phyloP scores from a whole-genome alignment of 2,888 invertebrate genomes.

The Pecten maximus region DNA sequence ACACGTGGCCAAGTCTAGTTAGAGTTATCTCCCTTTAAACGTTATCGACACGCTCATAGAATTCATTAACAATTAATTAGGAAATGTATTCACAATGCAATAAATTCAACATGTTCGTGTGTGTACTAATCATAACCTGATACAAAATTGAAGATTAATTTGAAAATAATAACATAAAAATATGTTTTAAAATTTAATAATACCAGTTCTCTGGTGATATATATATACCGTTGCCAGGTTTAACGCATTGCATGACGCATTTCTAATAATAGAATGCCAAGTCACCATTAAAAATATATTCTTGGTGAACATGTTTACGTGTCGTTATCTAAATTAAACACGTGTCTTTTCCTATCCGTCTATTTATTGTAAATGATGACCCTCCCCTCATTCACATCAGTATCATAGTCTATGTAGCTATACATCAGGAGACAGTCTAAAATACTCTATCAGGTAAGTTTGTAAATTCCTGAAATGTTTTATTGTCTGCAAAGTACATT shows the following conservation, averaged over 20 bases:
- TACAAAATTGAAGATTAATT: too few species aligned
- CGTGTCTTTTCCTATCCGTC: not conserved
- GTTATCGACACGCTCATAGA: too few species aligned
- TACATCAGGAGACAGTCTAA: not conserved
- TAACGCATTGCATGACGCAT: not conserved
- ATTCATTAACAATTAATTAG: too few species aligned
- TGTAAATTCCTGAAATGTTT: too few species aligned
- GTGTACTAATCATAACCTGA: too few species aligned
- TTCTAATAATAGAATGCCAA: not conserved
- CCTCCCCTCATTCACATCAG: not conserved
- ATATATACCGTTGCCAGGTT: too few species aligned
- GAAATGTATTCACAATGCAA: too few species aligned
- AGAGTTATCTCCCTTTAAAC: constrained; percentile 5
- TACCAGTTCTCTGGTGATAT: not conserved
- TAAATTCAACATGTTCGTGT: too few species aligned
- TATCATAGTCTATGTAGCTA: not conserved
- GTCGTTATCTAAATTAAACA: not conserved
- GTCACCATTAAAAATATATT: not conserved
- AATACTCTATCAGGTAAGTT: too few species aligned
- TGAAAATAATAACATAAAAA: too few species aligned
- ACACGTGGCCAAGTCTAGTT: not conserved
- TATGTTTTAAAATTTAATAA: too few species aligned
- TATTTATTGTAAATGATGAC: not conserved
- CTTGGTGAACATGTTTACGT: not conserved
- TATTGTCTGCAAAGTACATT: too few species aligned